These are phyloP conservation scores for Agrochola macilenta DNA, from an alignment of 2,888 invertebrate genomes.

Conservation along the genomic window DNA sequence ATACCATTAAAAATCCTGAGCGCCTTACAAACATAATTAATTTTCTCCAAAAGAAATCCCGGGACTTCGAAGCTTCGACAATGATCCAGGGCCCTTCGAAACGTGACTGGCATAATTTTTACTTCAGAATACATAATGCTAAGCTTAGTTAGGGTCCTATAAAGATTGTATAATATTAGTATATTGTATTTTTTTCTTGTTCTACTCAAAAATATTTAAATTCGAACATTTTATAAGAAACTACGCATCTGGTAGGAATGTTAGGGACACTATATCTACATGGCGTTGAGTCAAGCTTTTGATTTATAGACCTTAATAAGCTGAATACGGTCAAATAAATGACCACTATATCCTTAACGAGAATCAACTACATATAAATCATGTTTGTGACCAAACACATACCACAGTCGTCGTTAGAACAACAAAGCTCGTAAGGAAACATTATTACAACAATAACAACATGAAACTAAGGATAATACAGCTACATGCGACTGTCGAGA, in stretches of 20 bases:
- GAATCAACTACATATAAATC: conserved; percentile 12
- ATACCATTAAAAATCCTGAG: conserved; percentile 21
- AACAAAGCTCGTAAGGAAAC: conserved; percentile 9
- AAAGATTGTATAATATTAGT: conserved; percentile 32
- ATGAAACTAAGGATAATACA: conserved; percentile 25
- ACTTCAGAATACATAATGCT: conserved; percentile 23
- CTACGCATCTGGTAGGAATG: neutral
- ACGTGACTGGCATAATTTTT: conserved; percentile 61
- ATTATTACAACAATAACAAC: conserved; percentile 29
- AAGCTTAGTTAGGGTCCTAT: conserved; percentile 2
- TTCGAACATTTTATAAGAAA: neutral
- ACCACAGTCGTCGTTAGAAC: neutral
- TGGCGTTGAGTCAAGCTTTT: neutral
- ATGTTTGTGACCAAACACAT: neutral
- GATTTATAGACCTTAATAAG: neutral
- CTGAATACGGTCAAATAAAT: too few species aligned
- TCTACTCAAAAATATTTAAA: neutral
- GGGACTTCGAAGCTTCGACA: conserved; percentile 26
- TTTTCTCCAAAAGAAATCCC: conserved; percentile 43
- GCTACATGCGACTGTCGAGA: conserved; percentile 19
- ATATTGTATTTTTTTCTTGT: conserved; percentile 6
- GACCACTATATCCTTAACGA: neutral
- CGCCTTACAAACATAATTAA: conserved; percentile 32
- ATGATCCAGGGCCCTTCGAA: conserved; percentile 27
- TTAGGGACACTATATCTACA: neutral